A percentile compares a stretch with the other conserved stretches of the same genome.
phyloP scores from a whole-genome alignment of 2,113 vertebrate species.

The Chinchilla lanigera region DNA sequence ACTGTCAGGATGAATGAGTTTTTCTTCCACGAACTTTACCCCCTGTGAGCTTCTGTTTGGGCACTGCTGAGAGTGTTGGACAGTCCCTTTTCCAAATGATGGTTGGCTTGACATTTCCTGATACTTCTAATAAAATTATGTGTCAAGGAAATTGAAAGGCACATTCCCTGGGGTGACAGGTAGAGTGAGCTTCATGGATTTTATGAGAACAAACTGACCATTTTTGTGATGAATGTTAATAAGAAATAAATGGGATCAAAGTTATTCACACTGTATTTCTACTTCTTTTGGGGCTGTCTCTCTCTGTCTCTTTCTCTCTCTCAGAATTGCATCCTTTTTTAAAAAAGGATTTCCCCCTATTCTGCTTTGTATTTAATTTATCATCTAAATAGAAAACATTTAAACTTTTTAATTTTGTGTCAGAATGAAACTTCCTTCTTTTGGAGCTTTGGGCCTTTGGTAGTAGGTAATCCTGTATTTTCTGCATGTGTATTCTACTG shows the following conservation, averaged over 20 bases:
- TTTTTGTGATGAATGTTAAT: slow-evolving; percentile 78
- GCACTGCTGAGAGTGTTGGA: slow-evolving; percentile 61
- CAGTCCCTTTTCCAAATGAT: slow-evolving; percentile 71
- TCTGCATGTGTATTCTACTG: neutral
- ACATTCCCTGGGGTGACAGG: slow-evolving; percentile 68
- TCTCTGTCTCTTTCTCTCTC: slow-evolving; percentile 31
- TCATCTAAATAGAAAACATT: slow-evolving; percentile 44
- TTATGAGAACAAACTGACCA: slow-evolving; percentile 78
- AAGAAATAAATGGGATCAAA: slow-evolving; percentile 78
- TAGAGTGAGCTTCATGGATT: slow-evolving; percentile 68
- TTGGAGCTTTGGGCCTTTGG: neutral
- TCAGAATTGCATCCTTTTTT: neutral
- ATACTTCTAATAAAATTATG: slow-evolving; percentile 77
- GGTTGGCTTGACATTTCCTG: slow-evolving; percentile 76
- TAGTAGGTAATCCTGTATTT: neutral
- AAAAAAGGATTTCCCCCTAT: neutral
- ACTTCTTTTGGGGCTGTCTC: neutral
- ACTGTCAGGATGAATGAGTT: slow-evolving; percentile 73
- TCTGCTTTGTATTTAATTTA: slow-evolving; percentile 50
- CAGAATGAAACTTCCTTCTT: slow-evolving; percentile 24
- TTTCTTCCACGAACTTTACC: slow-evolving; percentile 70
- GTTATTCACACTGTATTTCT: slow-evolving; percentile 53
- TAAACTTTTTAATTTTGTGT: slow-evolving; percentile 63
- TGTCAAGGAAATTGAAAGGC: slow-evolving; percentile 78
- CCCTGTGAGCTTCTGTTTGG: slow-evolving; percentile 48